Percentiles rank a stretch among this genome's conserved stretches.
Evolutionary conservation across 2,797 vertebrate species (phyloP).

Genomic region (Siniperca undulata): DNA sequence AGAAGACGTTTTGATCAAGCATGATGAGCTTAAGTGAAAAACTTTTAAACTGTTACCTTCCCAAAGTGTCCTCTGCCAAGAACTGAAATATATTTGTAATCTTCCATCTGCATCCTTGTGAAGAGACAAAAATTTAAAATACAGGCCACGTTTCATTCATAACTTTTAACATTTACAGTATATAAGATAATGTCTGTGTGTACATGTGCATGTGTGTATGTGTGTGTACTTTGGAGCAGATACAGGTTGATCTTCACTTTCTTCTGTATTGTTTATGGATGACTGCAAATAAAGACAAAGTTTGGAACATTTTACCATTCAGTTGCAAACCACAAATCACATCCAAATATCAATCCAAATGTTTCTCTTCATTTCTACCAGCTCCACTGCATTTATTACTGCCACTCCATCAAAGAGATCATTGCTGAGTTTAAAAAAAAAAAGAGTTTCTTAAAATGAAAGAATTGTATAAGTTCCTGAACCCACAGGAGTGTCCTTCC

Average conservation of each 20-base stretch:
- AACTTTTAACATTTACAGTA: not conserved
- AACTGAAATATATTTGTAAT: conserved; percentile 90
- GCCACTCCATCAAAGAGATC: no score
- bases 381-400: not conserved
- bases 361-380: not conserved
- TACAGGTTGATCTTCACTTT: conserved; percentile 59
- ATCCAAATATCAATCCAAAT: not conserved
- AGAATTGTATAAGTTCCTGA: not conserved
- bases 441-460: not conserved
- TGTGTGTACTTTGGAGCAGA: conserved; percentile 68
- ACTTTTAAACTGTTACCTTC: conserved; percentile 68
- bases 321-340: not conserved
- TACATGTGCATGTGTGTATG: conserved; percentile 18
- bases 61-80: conserved; percentile 95
- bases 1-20: not conserved
- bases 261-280: conserved; percentile 54
- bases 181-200: not conserved
- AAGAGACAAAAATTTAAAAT: not conserved
- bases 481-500: no score
- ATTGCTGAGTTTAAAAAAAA: no score
- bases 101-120: conserved; percentile 84
- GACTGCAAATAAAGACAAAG: conserved; percentile 63
- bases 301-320: not conserved
- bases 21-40: not conserved
- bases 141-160: not conserved